These are phyloP conservation scores for Ammospiza nelsoni DNA, from an alignment of 2,113 vertebrate species.

Conservation along the genomic window DNA sequence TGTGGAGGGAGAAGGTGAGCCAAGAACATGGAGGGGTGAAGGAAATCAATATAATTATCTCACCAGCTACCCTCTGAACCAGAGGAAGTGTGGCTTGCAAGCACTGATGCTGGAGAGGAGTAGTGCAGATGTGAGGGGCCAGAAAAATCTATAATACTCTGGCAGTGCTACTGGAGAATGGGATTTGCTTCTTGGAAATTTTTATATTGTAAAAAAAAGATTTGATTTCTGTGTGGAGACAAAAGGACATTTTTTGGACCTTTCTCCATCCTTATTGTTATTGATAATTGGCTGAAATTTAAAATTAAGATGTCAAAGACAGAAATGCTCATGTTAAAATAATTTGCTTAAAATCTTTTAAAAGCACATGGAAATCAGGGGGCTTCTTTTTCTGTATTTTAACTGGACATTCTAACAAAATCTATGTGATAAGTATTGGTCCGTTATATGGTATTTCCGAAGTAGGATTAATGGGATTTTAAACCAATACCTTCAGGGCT, in stretches of 20 bases:
- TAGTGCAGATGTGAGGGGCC: neutral
- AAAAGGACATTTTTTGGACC: neutral
- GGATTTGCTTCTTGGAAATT: neutral
- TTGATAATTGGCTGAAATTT: neutral
- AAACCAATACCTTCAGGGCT: neutral
- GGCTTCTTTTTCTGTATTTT: neutral
- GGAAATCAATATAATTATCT: neutral
- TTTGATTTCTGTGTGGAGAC: neutral
- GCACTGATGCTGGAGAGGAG: neutral
- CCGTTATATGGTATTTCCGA: neutral
- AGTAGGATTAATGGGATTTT: neutral
- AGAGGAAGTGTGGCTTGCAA: neutral
- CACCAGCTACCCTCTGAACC: neutral
- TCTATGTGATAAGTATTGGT: neutral
- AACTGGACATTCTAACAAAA: neutral
- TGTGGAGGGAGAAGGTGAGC: neutral
- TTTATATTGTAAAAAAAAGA: neutral
- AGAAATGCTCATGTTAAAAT: neutral
- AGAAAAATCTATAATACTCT: neutral
- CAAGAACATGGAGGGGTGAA: neutral
- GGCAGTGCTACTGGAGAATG: neutral
- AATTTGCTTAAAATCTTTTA: neutral
- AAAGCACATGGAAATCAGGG: neutral
- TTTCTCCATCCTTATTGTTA: neutral
- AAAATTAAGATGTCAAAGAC: neutral